Evolutionary conservation across 1,140 invertebrate genomes (phyloP).

Genomic region (Helicoverpa armigera): DNA sequence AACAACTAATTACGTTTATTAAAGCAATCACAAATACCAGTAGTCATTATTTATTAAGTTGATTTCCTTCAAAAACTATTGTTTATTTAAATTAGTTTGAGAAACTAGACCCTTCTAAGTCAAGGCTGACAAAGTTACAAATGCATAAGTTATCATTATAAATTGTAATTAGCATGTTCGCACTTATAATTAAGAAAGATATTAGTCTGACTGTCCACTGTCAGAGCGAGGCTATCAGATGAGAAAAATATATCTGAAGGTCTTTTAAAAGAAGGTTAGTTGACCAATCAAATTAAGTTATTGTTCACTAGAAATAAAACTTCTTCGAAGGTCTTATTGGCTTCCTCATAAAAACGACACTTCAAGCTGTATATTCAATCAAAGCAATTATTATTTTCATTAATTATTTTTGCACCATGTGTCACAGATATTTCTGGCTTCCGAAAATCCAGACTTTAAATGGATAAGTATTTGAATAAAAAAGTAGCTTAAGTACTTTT

Average conservation of each 20-base stretch:
- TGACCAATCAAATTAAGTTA: background rate
- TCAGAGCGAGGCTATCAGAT: background rate
- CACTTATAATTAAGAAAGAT: slow-evolving; percentile 34
- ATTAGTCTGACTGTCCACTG: background rate
- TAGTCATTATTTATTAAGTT: background rate
- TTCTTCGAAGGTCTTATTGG: too few species aligned
- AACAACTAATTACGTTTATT: too few species aligned
- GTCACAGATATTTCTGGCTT: too few species aligned
- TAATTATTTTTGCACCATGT: too few species aligned
- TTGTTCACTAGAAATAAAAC: too few species aligned
- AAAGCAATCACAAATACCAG: background rate
- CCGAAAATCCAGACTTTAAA: too few species aligned
- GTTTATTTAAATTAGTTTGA: background rate
- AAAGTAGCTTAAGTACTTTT: too few species aligned
- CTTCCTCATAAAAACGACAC: too few species aligned
- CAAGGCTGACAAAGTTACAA: slow-evolving; percentile 7
- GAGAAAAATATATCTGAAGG: background rate
- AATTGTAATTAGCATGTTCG: slow-evolving; percentile 13
- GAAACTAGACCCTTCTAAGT: background rate
- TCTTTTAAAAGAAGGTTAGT: background rate
- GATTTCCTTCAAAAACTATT: background rate
- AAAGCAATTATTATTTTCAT: too few species aligned
- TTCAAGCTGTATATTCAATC: too few species aligned
- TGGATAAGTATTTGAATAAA: too few species aligned
- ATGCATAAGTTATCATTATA: background rate